Evolutionary conservation across 2,888 invertebrate species (phyloP), one percentile per base, ranked within the genome.

Genomic region (Cantharis nigra): DNA sequence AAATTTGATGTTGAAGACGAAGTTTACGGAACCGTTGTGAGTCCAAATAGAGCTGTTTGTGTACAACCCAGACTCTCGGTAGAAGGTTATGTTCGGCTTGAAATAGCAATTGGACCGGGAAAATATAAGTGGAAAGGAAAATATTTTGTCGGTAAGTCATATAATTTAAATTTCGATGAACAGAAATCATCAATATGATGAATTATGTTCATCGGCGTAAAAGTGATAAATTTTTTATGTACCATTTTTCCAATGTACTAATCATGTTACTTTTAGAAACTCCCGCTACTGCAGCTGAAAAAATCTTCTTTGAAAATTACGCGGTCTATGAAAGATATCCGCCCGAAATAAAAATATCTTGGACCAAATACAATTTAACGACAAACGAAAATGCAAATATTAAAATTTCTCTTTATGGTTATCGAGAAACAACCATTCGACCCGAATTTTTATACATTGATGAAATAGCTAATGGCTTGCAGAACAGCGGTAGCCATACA

Each of bases 81-180:
- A 28, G 96, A 97, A 85, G 98, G 98, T 3, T 96, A 96, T 84
- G 93, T 98, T 2, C 92, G 94, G 72, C 93, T 98, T 79, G 94
- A 95, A 85, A 93, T 98, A 18, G 94, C 97, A 0, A 92, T 96
- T 71, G 95, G 96, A 77, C 94, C 94, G 77, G 94, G 94, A 77
- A 92, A 93, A 70, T 98, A 93, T 87, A 95, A 96, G 84, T 97
- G 97, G 95, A 95, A 95, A 84, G 97, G 97, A 82, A 94, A 93
- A 89, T 97, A 94, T 88, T 97, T 97, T 86, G 95, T 98, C 79
- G 97, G 97, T 97, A 90, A 91, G 93, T 87, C 65, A 49, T 11
- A 16, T 62, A 75, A 26, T 73, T 20, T 49, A 63, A 18, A 3
- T 26, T 49, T 49, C 7, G 16, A 16, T 16, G 16, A 16, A 16